These are phyloP conservation scores for Chaetodon auriga DNA, from an alignment of 2,113 vertebrate genomes.

Conservation along the genomic window DNA sequence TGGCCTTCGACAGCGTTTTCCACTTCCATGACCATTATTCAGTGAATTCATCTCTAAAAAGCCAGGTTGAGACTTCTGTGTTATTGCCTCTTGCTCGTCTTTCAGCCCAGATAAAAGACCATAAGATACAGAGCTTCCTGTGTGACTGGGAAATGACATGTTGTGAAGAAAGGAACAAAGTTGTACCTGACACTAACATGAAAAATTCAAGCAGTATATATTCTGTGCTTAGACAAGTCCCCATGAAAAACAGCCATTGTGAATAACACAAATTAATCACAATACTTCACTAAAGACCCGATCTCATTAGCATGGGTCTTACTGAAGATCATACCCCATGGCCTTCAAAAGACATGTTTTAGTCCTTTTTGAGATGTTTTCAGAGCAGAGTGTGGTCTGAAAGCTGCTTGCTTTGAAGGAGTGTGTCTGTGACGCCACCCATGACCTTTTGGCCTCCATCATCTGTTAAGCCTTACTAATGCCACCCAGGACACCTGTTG, in stretches of 20 bases:
- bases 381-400: background rate
- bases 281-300: background rate
- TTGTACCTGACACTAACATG: background rate
- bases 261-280: background rate
- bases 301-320: background rate
- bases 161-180: background rate
- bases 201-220: background rate
- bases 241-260: background rate
- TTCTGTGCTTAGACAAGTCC: background rate
- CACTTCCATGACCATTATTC: conserved; percentile 15
- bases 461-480: conserved; percentile 80
- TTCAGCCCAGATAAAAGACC: conserved; percentile 18
- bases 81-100: background rate
- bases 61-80: background rate
- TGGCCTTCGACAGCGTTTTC: background rate
- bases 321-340: background rate
- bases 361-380: background rate
- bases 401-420: conserved; percentile 2
- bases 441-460: conserved; percentile 69
- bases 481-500: conserved; percentile 75
- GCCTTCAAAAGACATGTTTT: background rate
- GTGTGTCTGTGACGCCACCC: conserved; percentile 36
- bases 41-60: background rate
- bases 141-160: background rate
- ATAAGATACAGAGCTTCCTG: background rate